phyloP scores from a whole-genome alignment of 2,888 invertebrate species.

The Thereva nobilitata region DNA sequence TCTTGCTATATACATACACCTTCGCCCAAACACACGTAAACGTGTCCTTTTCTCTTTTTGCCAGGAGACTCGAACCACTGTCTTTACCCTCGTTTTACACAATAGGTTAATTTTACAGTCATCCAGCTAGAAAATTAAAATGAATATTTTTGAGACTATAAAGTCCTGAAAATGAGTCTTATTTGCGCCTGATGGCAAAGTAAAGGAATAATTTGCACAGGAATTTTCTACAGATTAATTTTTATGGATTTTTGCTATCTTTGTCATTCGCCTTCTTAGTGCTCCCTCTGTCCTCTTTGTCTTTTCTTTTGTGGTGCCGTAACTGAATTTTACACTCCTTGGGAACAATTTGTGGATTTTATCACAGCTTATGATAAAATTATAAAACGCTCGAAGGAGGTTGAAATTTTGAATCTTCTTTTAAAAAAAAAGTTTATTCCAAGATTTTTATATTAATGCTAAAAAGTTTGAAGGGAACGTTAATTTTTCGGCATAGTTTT shows the following conservation, averaged over 20 bases:
- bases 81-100: constrained; percentile 39
- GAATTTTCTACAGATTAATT: constrained; percentile 49
- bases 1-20: constrained; percentile 1
- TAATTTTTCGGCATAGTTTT: too few species aligned
- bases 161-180: constrained; percentile 42
- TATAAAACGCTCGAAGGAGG: constrained; percentile 12
- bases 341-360: constrained; percentile 29
- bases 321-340: constrained; percentile 31
- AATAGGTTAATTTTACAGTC: constrained; percentile 43
- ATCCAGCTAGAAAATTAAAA: constrained; percentile 44
- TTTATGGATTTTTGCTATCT: constrained; percentile 45
- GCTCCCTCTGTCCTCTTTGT: constrained; percentile 7
- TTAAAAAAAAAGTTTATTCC: too few species aligned
- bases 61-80: neutral
- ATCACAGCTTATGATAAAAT: constrained; percentile 19
- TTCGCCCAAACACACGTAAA: constrained; percentile 6
- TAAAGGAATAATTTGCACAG: constrained; percentile 45
- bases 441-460: too few species aligned
- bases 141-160: constrained; percentile 42
- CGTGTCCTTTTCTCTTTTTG: constrained; percentile 19
- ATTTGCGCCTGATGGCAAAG: constrained; percentile 40
- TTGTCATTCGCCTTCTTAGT: constrained; percentile 24
- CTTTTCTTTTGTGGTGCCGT: constrained; percentile 9
- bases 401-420: neutral
- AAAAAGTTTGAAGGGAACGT: too few species aligned